Base-by-base conservation (phyloP, 53 echinoderm and acorn worm species). In the Pentamera pediparva region DNA sequence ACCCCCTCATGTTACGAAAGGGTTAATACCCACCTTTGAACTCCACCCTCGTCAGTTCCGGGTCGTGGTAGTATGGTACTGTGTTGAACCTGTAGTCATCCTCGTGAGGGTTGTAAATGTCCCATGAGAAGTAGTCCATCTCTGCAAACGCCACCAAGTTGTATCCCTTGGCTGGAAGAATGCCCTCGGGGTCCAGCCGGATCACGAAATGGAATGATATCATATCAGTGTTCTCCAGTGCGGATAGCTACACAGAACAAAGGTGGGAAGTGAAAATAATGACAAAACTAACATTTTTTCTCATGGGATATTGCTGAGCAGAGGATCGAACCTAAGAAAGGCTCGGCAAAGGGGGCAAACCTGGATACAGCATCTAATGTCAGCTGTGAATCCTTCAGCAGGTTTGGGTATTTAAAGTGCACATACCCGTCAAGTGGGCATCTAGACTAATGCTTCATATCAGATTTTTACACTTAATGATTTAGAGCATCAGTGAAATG, bases 101-200 rank as follows among this genome's bases (percentile, higher is more conserved):
- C 27, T 89, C 89, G 55, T 85, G 76, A 3, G 81, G 85, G 29
- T 89, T 89, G 58, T 89, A 76, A 49, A 89, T 35, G 32, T 85
- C 89, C 89, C 89, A 89, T 3, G 85, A 76, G 65, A 54, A 73
- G 75, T 89, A 89, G 56, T 89, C 85, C 47, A 81, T 67, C 58
- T 89, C 77, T 45, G 85, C 81, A 54, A 89, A 72, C 24, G 81
- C 65, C 28, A 89, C 80, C 60, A 89, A 39, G 76, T 89, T 72
- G 37, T 89, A 89, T 62, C 85, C 78, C 13, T 85, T 82, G 58
- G 85, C 81, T 7, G 73, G 61, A 35, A 89, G 76, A 30, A 72
- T 57, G 41, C 55, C 33, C 22, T 72, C 28, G 4, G 89, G 81
- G 74, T 89, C 89, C 24, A 89, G 61, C 25, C 64, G 61, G 51